Base-by-base conservation (phyloP, 2,797 vertebrate species). In the Gephyroberyx darwinii region DNA sequence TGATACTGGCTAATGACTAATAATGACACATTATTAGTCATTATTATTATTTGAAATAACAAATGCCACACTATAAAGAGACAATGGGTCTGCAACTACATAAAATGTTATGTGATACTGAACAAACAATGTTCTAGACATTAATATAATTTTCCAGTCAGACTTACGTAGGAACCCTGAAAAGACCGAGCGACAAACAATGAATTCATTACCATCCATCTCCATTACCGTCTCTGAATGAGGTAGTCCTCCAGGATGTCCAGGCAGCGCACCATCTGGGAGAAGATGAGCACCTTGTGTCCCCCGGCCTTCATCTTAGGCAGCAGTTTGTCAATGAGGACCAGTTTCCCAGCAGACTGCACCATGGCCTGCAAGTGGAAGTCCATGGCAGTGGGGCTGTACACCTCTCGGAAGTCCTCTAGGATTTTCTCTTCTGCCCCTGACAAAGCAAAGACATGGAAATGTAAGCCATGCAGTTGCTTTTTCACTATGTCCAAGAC, bases 241-340 rank as follows among this genome's bases (percentile, higher is more conserved):
- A 99, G 97, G 90, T 99, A 99, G 92, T 99, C 98, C 92, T 99
- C 98, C 82, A 99, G 92, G 84, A 99, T 99, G 93, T 99, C 98
- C 75, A 99, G 94, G 82, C 98, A 99, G 86, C 98, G 97, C 62
- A 99, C 98, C 98, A 99, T 99, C 73, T 99, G 98, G 84, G 98
- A 99, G 92, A 99, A 99, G 88, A 99, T 98, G 74, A 99, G 97
- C 70, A 99, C 98, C 85, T 98, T 99, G 91, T 99, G 98, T 52
- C 98, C 98, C 47, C 98, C 98, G 7, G 96, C 96, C 93, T 99
- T 99, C 98, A 99, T 99, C 93, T 99, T 99, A 72, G 98, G 98
- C 90, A 99, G 94, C 79, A 99, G 93, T 83, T 99, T 99, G 92
- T 99, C 98, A 69, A 99, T 99, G 69, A 99, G 97, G 71, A 99